Conservation (phyloP, 2,113 vertebrate species). For the Parotia lawesii region DNA sequence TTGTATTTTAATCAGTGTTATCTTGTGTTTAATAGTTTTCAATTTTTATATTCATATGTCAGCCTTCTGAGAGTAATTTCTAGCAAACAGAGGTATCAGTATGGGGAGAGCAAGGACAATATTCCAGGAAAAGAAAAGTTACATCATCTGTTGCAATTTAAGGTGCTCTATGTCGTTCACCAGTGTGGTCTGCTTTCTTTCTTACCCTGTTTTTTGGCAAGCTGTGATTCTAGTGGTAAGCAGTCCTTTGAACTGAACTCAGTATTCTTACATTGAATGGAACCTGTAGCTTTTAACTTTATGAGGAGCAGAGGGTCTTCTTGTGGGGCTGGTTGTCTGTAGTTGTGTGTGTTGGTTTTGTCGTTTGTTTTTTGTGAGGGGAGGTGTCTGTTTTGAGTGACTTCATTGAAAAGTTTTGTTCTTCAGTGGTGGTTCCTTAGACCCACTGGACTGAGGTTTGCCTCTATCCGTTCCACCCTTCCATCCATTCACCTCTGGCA, state of each 20-base stretch:
- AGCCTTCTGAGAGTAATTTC: not conserved
- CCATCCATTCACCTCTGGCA: not conserved
- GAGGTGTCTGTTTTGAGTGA: not conserved
- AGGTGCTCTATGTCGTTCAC: not conserved
- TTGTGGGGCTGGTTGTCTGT: not conserved
- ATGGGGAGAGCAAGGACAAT: not conserved
- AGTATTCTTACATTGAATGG: not conserved
- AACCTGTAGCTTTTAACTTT: not conserved
- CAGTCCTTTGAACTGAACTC: not conserved
- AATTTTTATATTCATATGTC: not conserved
- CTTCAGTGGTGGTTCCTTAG: not conserved
- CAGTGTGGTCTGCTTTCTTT: not conserved
- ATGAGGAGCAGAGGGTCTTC: not conserved
- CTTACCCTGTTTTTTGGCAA: not conserved
- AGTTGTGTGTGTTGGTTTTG: rapidly evolving
- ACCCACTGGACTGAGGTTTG: not conserved
- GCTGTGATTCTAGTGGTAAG: not conserved
- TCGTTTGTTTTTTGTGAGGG: not conserved
- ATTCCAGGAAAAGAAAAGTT: not conserved
- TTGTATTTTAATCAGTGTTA: not conserved
- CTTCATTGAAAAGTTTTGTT: not conserved
- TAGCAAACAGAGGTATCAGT: not conserved
- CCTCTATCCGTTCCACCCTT: not conserved
- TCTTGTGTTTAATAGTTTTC: not conserved
- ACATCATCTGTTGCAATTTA: not conserved